phyloP scores from a whole-genome alignment of 1,140 invertebrate species.

The Cyphomyrmex costatus region DNA sequence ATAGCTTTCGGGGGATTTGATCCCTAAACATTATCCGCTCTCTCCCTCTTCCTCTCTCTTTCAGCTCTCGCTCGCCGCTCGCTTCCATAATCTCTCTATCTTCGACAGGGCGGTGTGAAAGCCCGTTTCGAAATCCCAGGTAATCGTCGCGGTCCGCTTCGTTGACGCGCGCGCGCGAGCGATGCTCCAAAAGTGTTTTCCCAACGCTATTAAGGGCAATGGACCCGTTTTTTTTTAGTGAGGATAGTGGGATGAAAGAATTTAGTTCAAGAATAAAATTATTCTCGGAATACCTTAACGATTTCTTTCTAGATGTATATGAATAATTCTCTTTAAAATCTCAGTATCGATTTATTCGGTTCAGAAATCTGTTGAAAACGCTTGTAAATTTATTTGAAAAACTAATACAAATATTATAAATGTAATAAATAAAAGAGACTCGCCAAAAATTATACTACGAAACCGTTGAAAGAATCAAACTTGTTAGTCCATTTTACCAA shows the following conservation, averaged over 20 bases:
- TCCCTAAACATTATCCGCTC: conserved; percentile 61
- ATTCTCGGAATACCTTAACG: neutral
- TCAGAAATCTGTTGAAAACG: neutral
- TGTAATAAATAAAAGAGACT: neutral
- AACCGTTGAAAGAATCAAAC: neutral
- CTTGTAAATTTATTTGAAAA: neutral
- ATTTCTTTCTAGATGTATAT: neutral
- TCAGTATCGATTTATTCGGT: neutral
- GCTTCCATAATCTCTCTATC: conserved; percentile 65
- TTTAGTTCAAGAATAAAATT: neutral
- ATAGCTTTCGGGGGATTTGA: conserved; percentile 64
- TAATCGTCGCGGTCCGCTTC: conserved; percentile 46
- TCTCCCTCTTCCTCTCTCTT: neutral
- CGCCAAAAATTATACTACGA: neutral
- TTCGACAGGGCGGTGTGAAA: conserved; percentile 52
- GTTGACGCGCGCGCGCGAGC: conserved; percentile 1
- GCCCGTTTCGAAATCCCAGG: conserved; percentile 60
- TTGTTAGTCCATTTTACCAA: conserved; percentile 45
- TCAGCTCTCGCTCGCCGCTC: conserved; percentile 22
- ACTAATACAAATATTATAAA: neutral
- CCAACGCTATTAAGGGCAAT: conserved; percentile 59
- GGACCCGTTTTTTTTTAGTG: neutral
- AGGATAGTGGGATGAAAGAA: conserved; percentile 40
- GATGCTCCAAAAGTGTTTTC: conserved; percentile 42
- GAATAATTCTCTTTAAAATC: neutral